Evolutionary conservation across 37 sponge, comb jelly and placozoan species (phyloP).

Genomic region (Dysidea cf. avara): DNA sequence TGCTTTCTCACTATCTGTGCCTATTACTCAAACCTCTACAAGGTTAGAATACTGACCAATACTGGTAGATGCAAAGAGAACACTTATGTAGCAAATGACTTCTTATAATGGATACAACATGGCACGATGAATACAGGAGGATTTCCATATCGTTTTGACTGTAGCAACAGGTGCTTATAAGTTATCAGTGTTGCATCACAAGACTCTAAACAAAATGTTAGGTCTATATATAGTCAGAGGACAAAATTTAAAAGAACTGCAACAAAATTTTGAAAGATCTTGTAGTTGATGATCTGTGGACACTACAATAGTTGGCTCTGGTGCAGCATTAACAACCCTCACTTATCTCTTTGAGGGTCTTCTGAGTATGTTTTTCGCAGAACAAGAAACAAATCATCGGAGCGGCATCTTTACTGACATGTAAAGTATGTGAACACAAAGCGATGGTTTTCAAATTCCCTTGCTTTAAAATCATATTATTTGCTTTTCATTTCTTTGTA

Average conservation of each 20-base stretch:
- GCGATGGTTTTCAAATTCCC: neutral
- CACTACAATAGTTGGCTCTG: conserved; percentile 54
- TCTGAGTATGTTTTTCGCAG: no score
- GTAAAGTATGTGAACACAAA: neutral
- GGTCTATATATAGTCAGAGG: conserved; percentile 44
- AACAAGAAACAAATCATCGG: conserved; percentile 37
- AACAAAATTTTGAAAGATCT: conserved; percentile 46
- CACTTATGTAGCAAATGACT: conserved; percentile 44
- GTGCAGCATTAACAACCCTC: conserved; percentile 41
- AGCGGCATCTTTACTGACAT: conserved; percentile 20
- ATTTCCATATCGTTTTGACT: conserved; percentile 31
- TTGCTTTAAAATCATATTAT: conserved; percentile 31
- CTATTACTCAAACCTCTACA: conserved; percentile 44
- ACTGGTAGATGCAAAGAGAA: conserved; percentile 56
- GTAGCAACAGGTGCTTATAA: conserved; percentile 38
- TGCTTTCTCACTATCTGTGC: conserved; percentile 48
- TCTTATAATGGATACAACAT: conserved; percentile 22
- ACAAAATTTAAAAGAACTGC: conserved; percentile 30
- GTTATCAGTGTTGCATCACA: conserved; percentile 58
- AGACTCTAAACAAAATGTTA: conserved; percentile 46
- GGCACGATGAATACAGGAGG: conserved; percentile 36
- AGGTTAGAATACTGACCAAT: conserved; percentile 47
- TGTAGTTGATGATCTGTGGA: conserved; percentile 36
- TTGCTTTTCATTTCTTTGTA: conserved; percentile 51
- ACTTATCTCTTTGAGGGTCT: conserved; percentile 15